phyloP scores from a whole-genome alignment of 2,113 vertebrate species.

The Meleagris gallopavo region DNA sequence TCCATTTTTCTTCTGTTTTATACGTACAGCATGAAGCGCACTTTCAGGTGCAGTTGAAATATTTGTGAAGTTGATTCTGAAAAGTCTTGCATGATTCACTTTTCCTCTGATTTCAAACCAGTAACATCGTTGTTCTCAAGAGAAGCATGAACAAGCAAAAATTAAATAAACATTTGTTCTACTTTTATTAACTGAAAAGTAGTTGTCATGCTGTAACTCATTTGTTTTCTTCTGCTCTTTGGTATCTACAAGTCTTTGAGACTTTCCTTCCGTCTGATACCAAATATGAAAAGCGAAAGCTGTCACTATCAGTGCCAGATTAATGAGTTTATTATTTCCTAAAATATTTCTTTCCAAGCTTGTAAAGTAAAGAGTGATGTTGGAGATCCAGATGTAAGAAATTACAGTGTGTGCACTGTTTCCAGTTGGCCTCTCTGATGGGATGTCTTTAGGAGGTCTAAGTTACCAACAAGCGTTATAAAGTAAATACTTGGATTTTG shows the following conservation, averaged over 20 bases:
- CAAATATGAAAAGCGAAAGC: not conserved
- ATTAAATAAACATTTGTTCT: not conserved
- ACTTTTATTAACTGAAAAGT: not conserved
- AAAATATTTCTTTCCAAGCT: not conserved
- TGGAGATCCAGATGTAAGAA: not conserved
- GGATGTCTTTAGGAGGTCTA: not conserved
- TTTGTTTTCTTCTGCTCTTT: not conserved
- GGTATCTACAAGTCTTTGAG: not conserved
- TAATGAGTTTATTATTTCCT: not conserved
- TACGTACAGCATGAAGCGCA: not conserved
- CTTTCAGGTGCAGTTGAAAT: not conserved
- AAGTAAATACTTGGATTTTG: not conserved
- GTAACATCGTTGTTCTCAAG: not conserved
- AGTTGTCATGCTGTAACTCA: not conserved
- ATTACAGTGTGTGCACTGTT: not conserved
- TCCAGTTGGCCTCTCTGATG: not conserved
- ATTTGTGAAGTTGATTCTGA: not conserved
- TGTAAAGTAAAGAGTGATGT: not conserved
- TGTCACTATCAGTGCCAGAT: not conserved
- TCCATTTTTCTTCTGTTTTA: not conserved
- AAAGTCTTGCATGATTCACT: not conserved
- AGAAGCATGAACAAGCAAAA: not conserved
- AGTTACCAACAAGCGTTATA: not conserved
- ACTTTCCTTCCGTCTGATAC: not conserved
- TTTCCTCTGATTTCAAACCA: not conserved